Evolutionary conservation across 2,797 vertebrate species (phyloP).

Genomic region (Thaleichthys pacificus): DNA sequence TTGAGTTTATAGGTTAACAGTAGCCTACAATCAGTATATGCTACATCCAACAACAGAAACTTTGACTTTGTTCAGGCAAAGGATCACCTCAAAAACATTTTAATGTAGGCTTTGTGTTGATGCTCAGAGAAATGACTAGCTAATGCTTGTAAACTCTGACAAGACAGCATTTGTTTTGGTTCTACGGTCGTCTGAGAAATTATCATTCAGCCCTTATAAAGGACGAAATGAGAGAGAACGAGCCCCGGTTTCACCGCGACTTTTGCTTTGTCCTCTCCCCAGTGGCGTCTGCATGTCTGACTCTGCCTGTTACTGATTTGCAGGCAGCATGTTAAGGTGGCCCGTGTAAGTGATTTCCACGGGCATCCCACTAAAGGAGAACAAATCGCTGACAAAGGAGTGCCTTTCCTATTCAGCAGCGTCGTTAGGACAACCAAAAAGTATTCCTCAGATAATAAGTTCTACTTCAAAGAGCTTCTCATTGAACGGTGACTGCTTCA

Average conservation of each 20-base stretch:
- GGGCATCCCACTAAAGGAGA: slow-evolving; percentile 98
- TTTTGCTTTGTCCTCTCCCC: slow-evolving; percentile 83
- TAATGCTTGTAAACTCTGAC: slow-evolving; percentile 74
- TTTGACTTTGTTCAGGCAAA: slow-evolving; percentile 57
- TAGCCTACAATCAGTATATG: background rate
- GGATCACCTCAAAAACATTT: slow-evolving; percentile 51
- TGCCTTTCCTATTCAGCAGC: slow-evolving; percentile 94
- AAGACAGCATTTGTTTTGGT: slow-evolving; percentile 67
- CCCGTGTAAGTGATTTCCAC: slow-evolving; percentile 96
- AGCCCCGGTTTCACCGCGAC: slow-evolving; percentile 71
- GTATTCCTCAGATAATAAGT: slow-evolving; percentile 98
- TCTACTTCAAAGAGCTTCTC: slow-evolving; percentile 98
- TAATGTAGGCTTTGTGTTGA: slow-evolving; percentile 51
- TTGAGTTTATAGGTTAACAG: too few relatives aligned
- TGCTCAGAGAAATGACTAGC: slow-evolving; percentile 57
- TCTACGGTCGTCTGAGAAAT: slow-evolving; percentile 73
- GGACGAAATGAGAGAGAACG: slow-evolving; percentile 71
- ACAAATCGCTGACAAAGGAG: slow-evolving; percentile 99
- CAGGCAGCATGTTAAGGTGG: slow-evolving; percentile 95
- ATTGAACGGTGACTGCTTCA: slow-evolving; percentile 91
- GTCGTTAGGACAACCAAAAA: slow-evolving; percentile 99
- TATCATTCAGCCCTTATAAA: slow-evolving; percentile 71
- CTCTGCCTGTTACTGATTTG: slow-evolving; percentile 95
- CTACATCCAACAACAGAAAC: slow-evolving; percentile 4
- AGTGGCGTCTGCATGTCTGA: slow-evolving; percentile 99